These are phyloP conservation scores for Tridacna gigas DNA, from an alignment of 2,888 invertebrate species.

Conservation along the genomic window DNA sequence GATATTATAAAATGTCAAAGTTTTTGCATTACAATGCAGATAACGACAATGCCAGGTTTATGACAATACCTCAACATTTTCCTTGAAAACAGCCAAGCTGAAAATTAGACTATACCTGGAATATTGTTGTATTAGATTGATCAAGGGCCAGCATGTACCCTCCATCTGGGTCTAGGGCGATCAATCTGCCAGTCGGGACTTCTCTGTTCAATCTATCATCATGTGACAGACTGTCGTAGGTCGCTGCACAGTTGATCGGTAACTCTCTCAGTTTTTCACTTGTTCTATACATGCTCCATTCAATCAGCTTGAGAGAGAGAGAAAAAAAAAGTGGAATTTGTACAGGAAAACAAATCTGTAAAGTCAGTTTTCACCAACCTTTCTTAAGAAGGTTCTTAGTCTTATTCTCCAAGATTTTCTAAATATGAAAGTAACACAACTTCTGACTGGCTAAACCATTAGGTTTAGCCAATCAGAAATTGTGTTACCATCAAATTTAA, in stretches of 20 bases:
- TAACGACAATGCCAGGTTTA: too few species aligned
- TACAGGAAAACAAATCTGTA: too few species aligned
- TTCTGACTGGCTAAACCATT: too few species aligned
- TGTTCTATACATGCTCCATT: constrained; percentile 85
- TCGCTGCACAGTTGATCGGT: constrained; percentile 78
- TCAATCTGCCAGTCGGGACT: constrained; percentile 85
- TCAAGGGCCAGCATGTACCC: constrained; percentile 85
- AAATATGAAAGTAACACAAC: too few species aligned
- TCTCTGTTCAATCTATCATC: constrained; percentile 70
- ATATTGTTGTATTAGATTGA: constrained; percentile 84
- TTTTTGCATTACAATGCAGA: too few species aligned
- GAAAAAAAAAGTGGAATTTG: not conserved
- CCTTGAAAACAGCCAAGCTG: not conserved
- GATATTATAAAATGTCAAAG: too few species aligned
- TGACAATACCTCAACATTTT: too few species aligned
- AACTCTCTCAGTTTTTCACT: constrained; percentile 84
- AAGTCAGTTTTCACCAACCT: too few species aligned
- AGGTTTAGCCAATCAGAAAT: too few species aligned
- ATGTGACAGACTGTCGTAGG: constrained; percentile 77
- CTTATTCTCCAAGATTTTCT: too few species aligned
- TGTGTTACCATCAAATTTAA: too few species aligned
- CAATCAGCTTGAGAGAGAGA: constrained; percentile 78
- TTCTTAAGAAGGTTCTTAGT: too few species aligned
- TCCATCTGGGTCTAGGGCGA: constrained; percentile 86
- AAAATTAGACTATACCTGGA: constrained; percentile 82